phyloP scores from a whole-genome alignment of 2,797 vertebrate species.

The Liasis olivaceus region DNA sequence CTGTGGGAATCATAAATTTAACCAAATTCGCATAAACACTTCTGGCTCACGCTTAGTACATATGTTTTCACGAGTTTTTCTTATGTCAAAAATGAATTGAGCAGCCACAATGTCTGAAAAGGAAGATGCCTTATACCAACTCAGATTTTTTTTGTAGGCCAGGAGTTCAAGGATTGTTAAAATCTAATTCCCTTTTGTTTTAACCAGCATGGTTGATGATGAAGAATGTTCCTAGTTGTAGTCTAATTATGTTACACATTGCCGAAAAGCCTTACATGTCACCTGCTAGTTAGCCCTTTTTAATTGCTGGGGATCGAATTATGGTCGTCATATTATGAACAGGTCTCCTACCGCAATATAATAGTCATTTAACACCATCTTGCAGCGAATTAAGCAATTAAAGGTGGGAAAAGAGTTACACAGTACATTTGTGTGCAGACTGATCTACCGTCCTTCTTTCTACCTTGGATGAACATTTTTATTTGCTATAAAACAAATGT shows the following conservation, averaged over 20 bases:
- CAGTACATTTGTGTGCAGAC: background rate
- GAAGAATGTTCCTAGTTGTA: background rate
- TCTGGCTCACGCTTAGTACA: background rate
- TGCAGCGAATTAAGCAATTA: background rate
- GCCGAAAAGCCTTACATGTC: background rate
- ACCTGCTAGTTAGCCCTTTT: background rate
- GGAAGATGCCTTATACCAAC: background rate
- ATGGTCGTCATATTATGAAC: background rate
- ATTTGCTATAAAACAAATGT: background rate
- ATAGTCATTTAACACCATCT: background rate
- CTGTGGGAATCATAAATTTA: background rate
- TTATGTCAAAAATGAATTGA: conserved; percentile 5
- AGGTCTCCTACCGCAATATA: background rate
- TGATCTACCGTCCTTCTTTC: background rate
- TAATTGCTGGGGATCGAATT: background rate
- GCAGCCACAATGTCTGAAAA: background rate
- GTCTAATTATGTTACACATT: background rate
- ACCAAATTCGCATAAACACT: background rate
- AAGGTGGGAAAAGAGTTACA: too few species aligned
- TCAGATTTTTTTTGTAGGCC: background rate
- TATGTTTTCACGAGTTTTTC: background rate
- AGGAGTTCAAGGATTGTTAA: background rate
- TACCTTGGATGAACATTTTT: background rate
- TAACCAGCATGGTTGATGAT: background rate
- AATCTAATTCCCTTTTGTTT: background rate